Evolutionary conservation across 1,140 invertebrate genomes (phyloP).

Genomic region (Hypsibius dujardini): DNA sequence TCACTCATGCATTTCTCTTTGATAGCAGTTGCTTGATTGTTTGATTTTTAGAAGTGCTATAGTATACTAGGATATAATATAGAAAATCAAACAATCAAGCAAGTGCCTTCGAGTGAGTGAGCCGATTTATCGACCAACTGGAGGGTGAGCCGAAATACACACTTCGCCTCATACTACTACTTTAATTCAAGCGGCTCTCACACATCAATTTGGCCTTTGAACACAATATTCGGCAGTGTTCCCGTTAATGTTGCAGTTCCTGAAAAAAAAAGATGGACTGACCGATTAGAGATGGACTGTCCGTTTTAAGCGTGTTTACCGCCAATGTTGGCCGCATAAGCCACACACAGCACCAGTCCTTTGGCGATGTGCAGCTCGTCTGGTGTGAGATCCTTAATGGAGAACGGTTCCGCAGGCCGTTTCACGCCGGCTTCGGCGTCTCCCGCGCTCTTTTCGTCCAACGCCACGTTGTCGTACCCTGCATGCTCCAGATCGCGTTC

Average conservation of each 20-base stretch:
- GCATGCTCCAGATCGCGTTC: background rate
- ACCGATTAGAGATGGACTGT: no score
- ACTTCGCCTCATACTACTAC: no score
- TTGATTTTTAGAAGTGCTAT: no score
- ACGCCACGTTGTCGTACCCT: background rate
- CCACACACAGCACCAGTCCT: constrained; percentile 47
- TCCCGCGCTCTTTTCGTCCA: background rate
- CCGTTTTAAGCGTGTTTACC: constrained; percentile 38
- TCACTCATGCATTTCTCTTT: no score
- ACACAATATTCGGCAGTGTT: constrained; percentile 67
- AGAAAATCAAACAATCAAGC: no score
- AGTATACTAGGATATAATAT: no score
- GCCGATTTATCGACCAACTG: background rate
- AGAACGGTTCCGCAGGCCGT: background rate
- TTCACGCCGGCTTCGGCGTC: background rate
- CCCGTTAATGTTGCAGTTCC: constrained; percentile 55
- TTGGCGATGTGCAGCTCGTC: background rate
- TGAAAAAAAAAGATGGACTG: no score
- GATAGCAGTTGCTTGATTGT: no score
- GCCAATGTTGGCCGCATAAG: constrained; percentile 59
- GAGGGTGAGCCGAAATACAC: no score
- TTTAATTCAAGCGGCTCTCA: constrained; percentile 29
- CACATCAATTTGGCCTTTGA: constrained; percentile 53
- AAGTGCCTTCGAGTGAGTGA: no score
- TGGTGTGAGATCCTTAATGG: background rate